Evolutionary conservation across 1,140 invertebrate genomes (phyloP).

Genomic region (Myzus persicae): DNA sequence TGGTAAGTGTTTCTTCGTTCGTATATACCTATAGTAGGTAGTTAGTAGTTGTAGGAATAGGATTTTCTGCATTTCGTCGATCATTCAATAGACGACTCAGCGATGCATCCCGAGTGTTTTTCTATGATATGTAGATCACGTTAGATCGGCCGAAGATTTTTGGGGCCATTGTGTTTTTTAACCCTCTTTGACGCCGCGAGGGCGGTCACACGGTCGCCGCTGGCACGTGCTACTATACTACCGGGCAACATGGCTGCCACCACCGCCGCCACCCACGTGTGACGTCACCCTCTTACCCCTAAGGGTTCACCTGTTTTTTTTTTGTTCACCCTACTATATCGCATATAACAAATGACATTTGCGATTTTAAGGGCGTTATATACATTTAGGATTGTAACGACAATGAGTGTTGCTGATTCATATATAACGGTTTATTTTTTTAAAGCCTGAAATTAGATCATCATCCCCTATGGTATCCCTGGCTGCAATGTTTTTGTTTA

Average conservation of each 20-base stretch:
- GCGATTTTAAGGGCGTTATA: slow-evolving; percentile 57
- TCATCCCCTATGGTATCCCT: background rate
- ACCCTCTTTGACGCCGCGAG: slow-evolving; percentile 53
- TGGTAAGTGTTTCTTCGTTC: slow-evolving; percentile 55
- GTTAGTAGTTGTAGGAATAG: background rate
- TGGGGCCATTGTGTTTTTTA: slow-evolving; percentile 57
- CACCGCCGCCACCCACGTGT: slow-evolving; percentile 54
- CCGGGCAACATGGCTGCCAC: slow-evolving; percentile 54
- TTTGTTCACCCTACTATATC: slow-evolving; percentile 45
- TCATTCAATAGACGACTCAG: background rate
- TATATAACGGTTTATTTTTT: slow-evolving; percentile 43
- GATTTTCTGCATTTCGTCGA: background rate
- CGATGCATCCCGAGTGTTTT: background rate
- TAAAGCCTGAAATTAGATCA: slow-evolving; percentile 37
- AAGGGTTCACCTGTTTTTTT: slow-evolving; percentile 59
- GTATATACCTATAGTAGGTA: background rate
- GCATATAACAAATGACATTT: slow-evolving; percentile 42
- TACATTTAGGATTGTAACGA: slow-evolving; percentile 44
- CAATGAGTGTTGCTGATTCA: slow-evolving; percentile 51
- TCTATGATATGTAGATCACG: slow-evolving; percentile 21
- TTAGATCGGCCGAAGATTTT: slow-evolving; percentile 30
- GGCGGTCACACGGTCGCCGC: slow-evolving; percentile 55
- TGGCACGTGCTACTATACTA: slow-evolving; percentile 56
- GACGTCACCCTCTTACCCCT: slow-evolving; percentile 58
- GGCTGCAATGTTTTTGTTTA: background rate